Evolutionary conservation across 2,888 invertebrate species (phyloP).

Genomic region (Acrocyrtus sp.): DNA sequence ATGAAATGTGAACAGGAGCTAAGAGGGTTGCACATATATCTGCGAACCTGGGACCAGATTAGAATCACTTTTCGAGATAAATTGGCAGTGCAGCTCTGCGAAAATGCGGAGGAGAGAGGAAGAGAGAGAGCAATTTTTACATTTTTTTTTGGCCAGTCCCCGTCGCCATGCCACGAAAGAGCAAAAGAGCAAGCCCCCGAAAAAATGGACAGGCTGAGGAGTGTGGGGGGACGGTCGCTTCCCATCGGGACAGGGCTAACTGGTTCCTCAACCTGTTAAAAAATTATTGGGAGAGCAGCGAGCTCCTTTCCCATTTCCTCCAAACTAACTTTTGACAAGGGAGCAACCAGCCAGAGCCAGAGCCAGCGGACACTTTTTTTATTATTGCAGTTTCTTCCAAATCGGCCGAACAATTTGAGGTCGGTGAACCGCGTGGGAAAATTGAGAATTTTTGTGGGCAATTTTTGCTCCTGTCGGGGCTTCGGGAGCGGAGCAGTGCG

Average conservation of each 20-base stretch:
- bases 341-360: neutral
- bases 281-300: no score
- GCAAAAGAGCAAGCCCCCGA: no score
- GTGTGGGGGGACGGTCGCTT: neutral
- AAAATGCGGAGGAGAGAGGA: no score
- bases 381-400: no score
- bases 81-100: neutral
- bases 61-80: no score
- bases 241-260: neutral
- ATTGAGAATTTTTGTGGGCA: no score
- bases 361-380: no score
- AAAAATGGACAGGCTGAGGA: neutral
- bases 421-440: conserved; percentile 60
- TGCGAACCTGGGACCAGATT: no score
- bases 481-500: neutral
- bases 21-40: no score
- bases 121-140: no score
- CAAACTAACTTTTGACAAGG: neutral
- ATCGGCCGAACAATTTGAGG: conserved; percentile 7
- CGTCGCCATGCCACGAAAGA: no score
- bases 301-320: neutral
- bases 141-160: no score
- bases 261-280: neutral
- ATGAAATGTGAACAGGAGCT: neutral
- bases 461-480: neutral